A percentile compares a stretch with the other conserved stretches of the same genome.
phyloP scores from a whole-genome alignment of 2,797 vertebrate species.

The Enteromius trimaculatus region DNA sequence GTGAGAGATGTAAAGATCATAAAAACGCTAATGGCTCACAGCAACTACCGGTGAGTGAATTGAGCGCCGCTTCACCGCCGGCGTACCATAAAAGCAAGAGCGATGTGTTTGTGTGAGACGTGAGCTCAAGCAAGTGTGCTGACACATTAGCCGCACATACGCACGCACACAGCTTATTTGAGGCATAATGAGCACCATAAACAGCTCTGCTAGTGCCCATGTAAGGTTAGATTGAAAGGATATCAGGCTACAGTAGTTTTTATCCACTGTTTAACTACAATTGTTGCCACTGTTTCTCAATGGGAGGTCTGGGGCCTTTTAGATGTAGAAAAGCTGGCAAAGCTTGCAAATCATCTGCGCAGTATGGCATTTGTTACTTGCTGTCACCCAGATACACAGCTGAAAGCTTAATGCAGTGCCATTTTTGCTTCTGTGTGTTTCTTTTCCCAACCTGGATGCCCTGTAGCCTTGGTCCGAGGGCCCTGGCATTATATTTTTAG shows the following conservation, averaged over 20 bases:
- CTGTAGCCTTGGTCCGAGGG: not conserved
- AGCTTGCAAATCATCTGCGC: slow-evolving; percentile 29
- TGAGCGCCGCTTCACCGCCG: slow-evolving; percentile 3
- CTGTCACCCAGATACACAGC: slow-evolving; percentile 39
- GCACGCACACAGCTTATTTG: slow-evolving; percentile 28
- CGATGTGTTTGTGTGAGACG: slow-evolving; percentile 36
- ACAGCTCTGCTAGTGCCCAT: slow-evolving; percentile 28
- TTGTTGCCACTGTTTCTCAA: slow-evolving; percentile 23
- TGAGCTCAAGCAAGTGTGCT: slow-evolving; percentile 34
- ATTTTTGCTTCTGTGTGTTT: not conserved
- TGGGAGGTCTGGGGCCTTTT: slow-evolving; percentile 41
- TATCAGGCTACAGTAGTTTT: slow-evolving; percentile 40
- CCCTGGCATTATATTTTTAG: slow-evolving; percentile 20
- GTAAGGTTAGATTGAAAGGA: slow-evolving; percentile 39
- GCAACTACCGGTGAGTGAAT: slow-evolving; percentile 50
- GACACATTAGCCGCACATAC: slow-evolving; percentile 45
- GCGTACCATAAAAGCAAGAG: slow-evolving; percentile 43
- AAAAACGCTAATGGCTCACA: slow-evolving; percentile 58
- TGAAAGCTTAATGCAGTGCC: slow-evolving; percentile 51
- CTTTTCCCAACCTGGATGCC: slow-evolving; percentile 6
- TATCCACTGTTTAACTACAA: slow-evolving; percentile 48
- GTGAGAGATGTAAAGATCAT: slow-evolving; percentile 60
- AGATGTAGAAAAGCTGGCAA: slow-evolving; percentile 21
- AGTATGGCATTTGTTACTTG: slow-evolving; percentile 44
- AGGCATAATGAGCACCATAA: slow-evolving; percentile 52